Base-by-base conservation (phyloP, 2,888 invertebrate genomes). In the Ferdinandea cuprea region DNA sequence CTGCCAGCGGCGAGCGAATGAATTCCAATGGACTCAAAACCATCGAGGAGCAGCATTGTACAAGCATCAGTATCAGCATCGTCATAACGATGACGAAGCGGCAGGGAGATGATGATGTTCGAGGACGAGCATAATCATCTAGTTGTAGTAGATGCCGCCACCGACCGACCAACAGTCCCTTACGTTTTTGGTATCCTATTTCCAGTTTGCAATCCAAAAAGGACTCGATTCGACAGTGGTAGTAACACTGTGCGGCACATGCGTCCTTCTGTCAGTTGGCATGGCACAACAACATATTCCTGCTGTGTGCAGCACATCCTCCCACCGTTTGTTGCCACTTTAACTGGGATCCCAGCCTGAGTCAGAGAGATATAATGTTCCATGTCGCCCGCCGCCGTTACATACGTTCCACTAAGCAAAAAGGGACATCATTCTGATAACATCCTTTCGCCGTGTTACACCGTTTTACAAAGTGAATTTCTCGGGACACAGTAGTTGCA, bases 401-500 rank as follows among this genome's bases (percentile, higher is more conserved):
- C 78, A 77, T 66, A 44, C 59, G 66, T 56, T 68, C 54, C 61
- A 56, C 48, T 46, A 21, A 72, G 71, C 44, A 68, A 73, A 61
- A 76, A 83, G 40, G 68, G 72, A 73, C 77, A 78, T 68, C 84
- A 84, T 84, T 84, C 63, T 58, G 84, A 84, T 74, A 84, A 84
- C 79, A 84, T 74, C 79, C 84, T 65, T 84, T 74, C 69, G 69
- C 63, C 65, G 79, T 79, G 84, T 84, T 74, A 84, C 84, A 84
- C 68, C 83, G 83, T 68, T 78, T 69, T 52, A 69, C 76, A 71
- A 69, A 77, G 77, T 59, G 81, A 77, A 54, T 52, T 52, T 69
- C 79, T 84, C 61, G 37, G 77, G 54, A 13, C 48, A 37, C 11
- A n/a, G 56, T 54, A 56, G 42, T 65, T 50, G 73, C 50, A 50